Evolutionary conservation across 2,797 vertebrate genomes (phyloP), one percentile per base, ranked within the genome.

Genomic region (Benthosema pterotum): DNA sequence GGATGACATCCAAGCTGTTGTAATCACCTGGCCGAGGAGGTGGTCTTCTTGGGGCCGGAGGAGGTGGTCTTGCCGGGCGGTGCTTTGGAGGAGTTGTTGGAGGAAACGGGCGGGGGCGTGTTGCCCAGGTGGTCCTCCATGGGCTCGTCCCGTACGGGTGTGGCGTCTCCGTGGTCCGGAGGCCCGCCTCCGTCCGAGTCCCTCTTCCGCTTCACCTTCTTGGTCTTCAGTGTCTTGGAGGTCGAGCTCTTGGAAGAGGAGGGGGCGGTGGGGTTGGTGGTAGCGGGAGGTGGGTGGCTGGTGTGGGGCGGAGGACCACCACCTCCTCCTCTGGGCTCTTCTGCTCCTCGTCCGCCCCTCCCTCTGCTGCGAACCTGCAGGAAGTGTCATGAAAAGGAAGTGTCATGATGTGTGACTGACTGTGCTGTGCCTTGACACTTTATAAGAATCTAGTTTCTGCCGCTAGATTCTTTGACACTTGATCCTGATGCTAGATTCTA

Each of bases 131-230:
- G 32, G 19, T 90, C 90, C n/a, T 99, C 97, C 98, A 99, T 98
- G 0, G 97, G 97, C 55, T 99, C 98, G 9, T 99, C 97, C 80
- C 98, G 90, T 70, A 99, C 97, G 0, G 98, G 98, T 0, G 98
- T 99, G 15, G 96, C 97, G 69, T 99, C 97, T 1, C 97, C 96
- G 73, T 96, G 91, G 60, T 98, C 96, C 57, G 93, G 89, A 0
- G 92, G 84, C 17, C 86, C 94, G 12, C 90, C 70, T 91, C 86
- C 78, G 71, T 97, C 96, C 0, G 92, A 57, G 38, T 99, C 97
- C 5, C 93, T 91, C 73, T 94, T 97, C 80, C 95, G 98, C 78
- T 96, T 96, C 42, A 97, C 92, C 67, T 97, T 98, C 85, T 95
- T 96, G 78, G 93, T 90, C 79, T 97, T 98, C 2, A 93, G 63